Percentiles rank a stretch among this genome's conserved stretches.
Evolutionary conservation across 2,113 vertebrate species (phyloP).

Genomic region (Polypterus bichir): DNA sequence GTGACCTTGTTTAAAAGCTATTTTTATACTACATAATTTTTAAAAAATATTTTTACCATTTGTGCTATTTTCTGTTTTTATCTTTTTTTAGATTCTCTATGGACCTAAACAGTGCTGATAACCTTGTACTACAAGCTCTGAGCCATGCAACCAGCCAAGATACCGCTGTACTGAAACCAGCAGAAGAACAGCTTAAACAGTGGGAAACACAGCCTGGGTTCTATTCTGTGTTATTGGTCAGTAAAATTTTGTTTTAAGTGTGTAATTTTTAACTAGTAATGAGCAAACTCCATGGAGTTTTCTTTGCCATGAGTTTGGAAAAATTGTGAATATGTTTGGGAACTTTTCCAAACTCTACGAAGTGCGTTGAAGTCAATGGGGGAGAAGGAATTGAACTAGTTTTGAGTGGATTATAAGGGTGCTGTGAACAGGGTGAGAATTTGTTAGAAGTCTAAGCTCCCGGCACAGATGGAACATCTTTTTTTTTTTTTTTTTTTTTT

Average conservation of each 20-base stretch:
- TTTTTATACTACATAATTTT: constrained; percentile 3
- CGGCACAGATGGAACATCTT: too few relatives aligned
- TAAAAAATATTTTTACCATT: not conserved
- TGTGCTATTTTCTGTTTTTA: constrained; percentile 16
- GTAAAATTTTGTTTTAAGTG: constrained; percentile 21
- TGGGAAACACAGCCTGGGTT: constrained; percentile 97
- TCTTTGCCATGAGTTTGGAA: too few relatives aligned
- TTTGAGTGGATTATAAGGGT: too few relatives aligned
- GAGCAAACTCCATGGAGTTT: too few relatives aligned
- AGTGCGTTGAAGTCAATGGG: too few relatives aligned
- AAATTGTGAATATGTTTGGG: too few relatives aligned
- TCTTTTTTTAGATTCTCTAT: constrained; percentile 42
- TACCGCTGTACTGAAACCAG: constrained; percentile 82
- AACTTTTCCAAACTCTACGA: too few relatives aligned
- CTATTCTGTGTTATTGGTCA: constrained; percentile 88
- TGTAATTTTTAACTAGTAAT: too few relatives aligned
- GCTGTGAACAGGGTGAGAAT: too few relatives aligned
- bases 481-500: too few relatives aligned
- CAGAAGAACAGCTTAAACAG: constrained; percentile 84
- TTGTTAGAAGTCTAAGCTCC: too few relatives aligned
- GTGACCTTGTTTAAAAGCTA: not conserved
- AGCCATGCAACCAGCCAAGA: constrained; percentile 95
- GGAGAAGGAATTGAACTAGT: too few relatives aligned
- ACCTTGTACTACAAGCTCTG: constrained; percentile 81
- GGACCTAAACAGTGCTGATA: constrained; percentile 88